Conservation (phyloP, 2,797 vertebrate species). For the Typhlichthys eigenmanni region DNA sequence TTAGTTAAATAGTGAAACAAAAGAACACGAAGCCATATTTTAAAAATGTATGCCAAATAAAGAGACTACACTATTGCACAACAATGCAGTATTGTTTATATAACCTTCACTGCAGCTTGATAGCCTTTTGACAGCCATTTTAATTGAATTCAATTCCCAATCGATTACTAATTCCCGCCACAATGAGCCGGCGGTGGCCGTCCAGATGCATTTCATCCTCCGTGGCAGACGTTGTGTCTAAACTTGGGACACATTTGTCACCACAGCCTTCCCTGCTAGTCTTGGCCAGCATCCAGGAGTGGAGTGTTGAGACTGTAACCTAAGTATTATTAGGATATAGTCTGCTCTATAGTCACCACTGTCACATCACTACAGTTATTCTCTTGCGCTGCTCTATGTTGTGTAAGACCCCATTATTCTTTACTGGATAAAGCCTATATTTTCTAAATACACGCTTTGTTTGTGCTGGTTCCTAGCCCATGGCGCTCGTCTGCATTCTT, state of each 20-base stretch:
- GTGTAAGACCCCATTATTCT: slow-evolving; percentile 3
- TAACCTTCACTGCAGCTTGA: slow-evolving; percentile 5
- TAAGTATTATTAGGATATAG: slow-evolving; percentile 32
- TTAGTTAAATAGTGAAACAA: no score
- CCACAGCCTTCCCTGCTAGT: slow-evolving; percentile 14
- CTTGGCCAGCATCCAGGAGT: slow-evolving; percentile 19
- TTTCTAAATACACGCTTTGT: background rate
- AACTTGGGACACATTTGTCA: slow-evolving; percentile 14
- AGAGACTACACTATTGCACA: no score
- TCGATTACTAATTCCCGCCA: background rate
- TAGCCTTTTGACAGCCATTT: background rate
- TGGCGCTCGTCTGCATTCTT: background rate
- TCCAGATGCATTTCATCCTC: slow-evolving; percentile 6
- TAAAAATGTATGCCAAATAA: no score
- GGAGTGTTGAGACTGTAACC: slow-evolving; percentile 44
- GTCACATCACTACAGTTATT: slow-evolving; percentile 9
- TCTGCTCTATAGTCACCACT: slow-evolving; percentile 18
- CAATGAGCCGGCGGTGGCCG: background rate
- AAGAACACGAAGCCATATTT: no score
- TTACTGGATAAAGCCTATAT: background rate
- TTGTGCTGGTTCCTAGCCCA: no score
- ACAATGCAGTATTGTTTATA: slow-evolving; percentile 4
- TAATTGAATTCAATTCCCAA: background rate
- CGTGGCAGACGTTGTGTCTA: background rate
- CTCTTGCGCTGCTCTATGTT: background rate